phyloP scores from a whole-genome alignment of 37 sponge, comb jelly and placozoan genomes.

The Ianthella basta region DNA sequence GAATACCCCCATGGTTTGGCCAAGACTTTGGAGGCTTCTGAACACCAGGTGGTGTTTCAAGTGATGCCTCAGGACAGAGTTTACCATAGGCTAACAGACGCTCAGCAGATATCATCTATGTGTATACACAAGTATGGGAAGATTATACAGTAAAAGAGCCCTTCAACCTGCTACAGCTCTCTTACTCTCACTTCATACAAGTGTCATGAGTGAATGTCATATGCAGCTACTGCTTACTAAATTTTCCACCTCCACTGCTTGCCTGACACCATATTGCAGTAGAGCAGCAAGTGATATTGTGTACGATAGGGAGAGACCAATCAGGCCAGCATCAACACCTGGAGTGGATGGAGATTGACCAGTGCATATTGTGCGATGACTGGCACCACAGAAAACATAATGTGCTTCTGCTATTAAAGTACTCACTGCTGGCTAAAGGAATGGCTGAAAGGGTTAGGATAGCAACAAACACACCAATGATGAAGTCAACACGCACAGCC shows the following conservation, averaged over 20 bases:
- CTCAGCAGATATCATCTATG: constrained; percentile 81
- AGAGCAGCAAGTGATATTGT: background rate
- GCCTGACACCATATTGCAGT: constrained; percentile 9
- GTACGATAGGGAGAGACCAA: constrained; percentile 31
- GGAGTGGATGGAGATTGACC: too few species aligned
- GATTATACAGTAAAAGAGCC: too few species aligned
- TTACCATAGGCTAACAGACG: constrained; percentile 61
- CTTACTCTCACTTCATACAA: too few species aligned
- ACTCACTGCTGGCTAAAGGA: background rate
- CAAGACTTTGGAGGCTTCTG: background rate
- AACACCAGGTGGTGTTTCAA: constrained; percentile 42
- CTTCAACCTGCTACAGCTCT: too few species aligned
- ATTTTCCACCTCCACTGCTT: constrained; percentile 22
- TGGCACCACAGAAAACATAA: too few species aligned
- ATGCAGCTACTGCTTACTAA: constrained; percentile 29
- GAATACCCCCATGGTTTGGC: constrained; percentile 7
- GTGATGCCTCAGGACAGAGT: constrained; percentile 56
- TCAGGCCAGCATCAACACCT: constrained; percentile 28
- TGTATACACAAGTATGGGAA: background rate
- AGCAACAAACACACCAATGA: constrained; percentile 9
- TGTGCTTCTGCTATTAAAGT: background rate
- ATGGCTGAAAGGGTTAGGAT: constrained; percentile 7
- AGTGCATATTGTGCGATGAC: too few species aligned
- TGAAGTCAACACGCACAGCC: constrained; percentile 27
- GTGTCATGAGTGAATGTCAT: too few species aligned